phyloP scores from a whole-genome alignment of 1,140 invertebrate species.

The Charaxes varanes region DNA sequence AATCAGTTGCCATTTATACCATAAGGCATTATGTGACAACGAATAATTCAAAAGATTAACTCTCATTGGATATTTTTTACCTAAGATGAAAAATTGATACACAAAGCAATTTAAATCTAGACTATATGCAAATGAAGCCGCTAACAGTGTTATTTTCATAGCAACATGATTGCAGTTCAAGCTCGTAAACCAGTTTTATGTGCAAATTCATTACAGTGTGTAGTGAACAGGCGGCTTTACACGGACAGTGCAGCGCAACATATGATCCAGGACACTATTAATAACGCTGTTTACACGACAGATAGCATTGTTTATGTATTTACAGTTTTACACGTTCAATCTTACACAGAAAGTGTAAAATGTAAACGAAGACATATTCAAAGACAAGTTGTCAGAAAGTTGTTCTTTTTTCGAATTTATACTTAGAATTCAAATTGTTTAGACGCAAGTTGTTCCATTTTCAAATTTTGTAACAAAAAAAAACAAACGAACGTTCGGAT shows the following conservation, averaged over 20 bases:
- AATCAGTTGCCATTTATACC: no score
- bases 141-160: constrained; percentile 6
- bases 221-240: neutral
- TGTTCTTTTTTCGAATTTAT: no score
- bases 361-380: constrained; percentile 7
- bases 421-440: no score
- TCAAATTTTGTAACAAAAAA: no score
- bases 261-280: constrained; percentile 44
- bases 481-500: neutral
- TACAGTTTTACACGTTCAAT: constrained; percentile 22
- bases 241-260: neutral
- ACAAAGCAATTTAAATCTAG: neutral
- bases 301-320: constrained; percentile 57
- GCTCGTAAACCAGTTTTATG: constrained; percentile 15
- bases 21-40: no score
- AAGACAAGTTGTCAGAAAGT: no score
- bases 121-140: constrained; percentile 3
- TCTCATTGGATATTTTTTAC: no score
- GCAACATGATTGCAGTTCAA: constrained; percentile 11
- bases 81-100: no score
- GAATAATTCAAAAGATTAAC: no score
- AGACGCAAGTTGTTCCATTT: no score
- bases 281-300: constrained; percentile 52
- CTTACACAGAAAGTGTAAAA: constrained; percentile 9
- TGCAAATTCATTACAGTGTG: no score